These are phyloP conservation scores for Halyomorpha halys DNA, from an alignment of 1,140 invertebrate genomes.

Conservation along the genomic window DNA sequence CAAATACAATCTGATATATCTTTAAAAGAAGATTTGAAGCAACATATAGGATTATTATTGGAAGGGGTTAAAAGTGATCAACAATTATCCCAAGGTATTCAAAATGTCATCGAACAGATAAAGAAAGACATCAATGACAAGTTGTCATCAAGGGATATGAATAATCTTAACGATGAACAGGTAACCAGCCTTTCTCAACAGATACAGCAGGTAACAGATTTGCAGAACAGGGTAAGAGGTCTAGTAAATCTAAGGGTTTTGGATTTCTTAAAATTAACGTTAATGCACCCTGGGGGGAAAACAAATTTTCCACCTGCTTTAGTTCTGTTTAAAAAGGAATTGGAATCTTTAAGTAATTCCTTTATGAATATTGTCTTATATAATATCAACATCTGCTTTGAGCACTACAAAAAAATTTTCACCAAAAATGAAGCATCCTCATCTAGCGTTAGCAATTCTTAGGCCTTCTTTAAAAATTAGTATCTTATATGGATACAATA, in stretches of 20 bases:
- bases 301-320: constrained; percentile 17
- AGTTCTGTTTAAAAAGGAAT: constrained; percentile 16
- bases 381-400: constrained; percentile 13
- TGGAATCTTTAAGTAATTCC: constrained; percentile 3
- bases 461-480: too few species aligned
- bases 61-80: constrained; percentile 14
- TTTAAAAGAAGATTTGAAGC: constrained; percentile 18
- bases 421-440: background rate
- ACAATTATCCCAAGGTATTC: background rate
- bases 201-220: constrained; percentile 10
- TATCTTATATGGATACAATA: too few species aligned
- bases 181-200: background rate
- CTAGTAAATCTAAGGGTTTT: constrained; percentile 1
- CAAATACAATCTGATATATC: background rate
- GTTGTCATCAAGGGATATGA: background rate
- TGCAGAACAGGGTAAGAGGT: constrained; percentile 7
- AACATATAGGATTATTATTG: constrained; percentile 2
- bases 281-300: constrained; percentile 5
- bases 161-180: background rate
- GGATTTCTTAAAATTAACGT: constrained; percentile 2
- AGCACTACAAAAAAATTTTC: constrained; percentile 16
- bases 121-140: constrained; percentile 17
- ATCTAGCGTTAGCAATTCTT: background rate
- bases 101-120: constrained; percentile 18
- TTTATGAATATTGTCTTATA: constrained; percentile 16